phyloP scores from a whole-genome alignment of 2,888 invertebrate genomes.

The Yponomeuta plumbellus region DNA sequence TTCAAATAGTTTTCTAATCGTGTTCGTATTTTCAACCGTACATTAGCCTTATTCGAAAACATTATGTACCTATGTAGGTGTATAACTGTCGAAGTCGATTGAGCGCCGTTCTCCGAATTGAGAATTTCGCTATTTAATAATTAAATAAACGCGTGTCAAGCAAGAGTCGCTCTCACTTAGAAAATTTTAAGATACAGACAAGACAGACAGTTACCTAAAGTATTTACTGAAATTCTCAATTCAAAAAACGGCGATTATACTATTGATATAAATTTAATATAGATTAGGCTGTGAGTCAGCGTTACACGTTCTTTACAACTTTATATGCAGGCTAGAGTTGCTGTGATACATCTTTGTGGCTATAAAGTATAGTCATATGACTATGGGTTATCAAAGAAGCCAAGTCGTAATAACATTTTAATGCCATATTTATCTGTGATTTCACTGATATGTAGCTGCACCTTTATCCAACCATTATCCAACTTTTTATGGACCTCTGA shows the following conservation, averaged over 20 bases:
- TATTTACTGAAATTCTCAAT: too few species aligned
- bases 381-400: constrained; percentile 42
- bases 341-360: constrained; percentile 74
- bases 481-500: constrained; percentile 14
- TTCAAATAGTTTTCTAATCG: constrained; percentile 53
- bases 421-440: constrained; percentile 61
- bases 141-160: too few species aligned
- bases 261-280: constrained; percentile 53
- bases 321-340: constrained; percentile 73
- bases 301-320: constrained; percentile 66
- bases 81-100: constrained; percentile 45
- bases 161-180: too few species aligned
- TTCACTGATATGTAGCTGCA: constrained; percentile 54
- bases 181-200: too few species aligned
- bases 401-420: constrained; percentile 32
- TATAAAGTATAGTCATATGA: constrained; percentile 61
- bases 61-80: constrained; percentile 21
- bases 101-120: constrained; percentile 22
- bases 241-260: constrained; percentile 19
- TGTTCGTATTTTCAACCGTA: constrained; percentile 58
- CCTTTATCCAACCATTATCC: constrained; percentile 23
- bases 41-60: constrained; percentile 24
- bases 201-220: too few species aligned
- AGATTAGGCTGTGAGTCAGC: constrained; percentile 73
- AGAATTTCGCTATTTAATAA: too few species aligned